Evolutionary conservation across 2,797 vertebrate species (phyloP).

Genomic region (Chromobotia macracanthus): DNA sequence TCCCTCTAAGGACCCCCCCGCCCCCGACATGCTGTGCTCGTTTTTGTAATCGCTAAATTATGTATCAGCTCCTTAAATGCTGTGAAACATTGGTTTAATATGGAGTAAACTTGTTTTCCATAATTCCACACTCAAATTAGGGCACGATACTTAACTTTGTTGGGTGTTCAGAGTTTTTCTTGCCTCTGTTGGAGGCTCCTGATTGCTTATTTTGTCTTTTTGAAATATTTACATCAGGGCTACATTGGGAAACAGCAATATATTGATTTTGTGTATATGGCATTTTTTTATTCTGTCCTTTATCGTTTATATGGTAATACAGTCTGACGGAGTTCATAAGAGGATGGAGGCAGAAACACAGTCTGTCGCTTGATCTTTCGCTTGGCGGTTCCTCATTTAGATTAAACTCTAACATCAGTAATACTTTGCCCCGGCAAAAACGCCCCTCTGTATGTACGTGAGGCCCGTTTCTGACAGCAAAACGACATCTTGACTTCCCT

Average conservation of each 20-base stretch:
- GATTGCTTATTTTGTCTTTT: slow-evolving; percentile 55
- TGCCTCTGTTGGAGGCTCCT: slow-evolving; percentile 45
- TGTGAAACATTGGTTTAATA: slow-evolving; percentile 71
- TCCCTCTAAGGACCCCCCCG: slow-evolving; percentile 56
- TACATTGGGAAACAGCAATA: slow-evolving; percentile 35
- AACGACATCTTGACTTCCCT: slow-evolving; percentile 52
- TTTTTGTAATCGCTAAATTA: slow-evolving; percentile 66
- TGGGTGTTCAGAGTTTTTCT: background rate
- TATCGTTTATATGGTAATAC: slow-evolving; percentile 50
- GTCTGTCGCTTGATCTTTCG: slow-evolving; percentile 50
- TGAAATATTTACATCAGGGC: slow-evolving; percentile 41
- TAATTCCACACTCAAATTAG: slow-evolving; percentile 59
- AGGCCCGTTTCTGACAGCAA: slow-evolving; percentile 55
- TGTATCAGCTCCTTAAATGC: slow-evolving; percentile 67
- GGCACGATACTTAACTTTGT: slow-evolving; percentile 61
- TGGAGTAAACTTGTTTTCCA: slow-evolving; percentile 63
- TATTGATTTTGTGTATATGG: slow-evolving; percentile 33
- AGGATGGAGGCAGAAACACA: slow-evolving; percentile 35
- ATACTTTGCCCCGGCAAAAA: slow-evolving; percentile 52
- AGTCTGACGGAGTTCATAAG: slow-evolving; percentile 55
- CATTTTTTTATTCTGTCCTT: slow-evolving; percentile 30
- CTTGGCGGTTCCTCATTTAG: slow-evolving; percentile 54
- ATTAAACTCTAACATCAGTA: slow-evolving; percentile 58
- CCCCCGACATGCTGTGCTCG: slow-evolving; percentile 56
- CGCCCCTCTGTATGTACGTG: slow-evolving; percentile 32